phyloP scores from a whole-genome alignment of 2,113 vertebrate genomes.

The Turdus rufiventris region DNA sequence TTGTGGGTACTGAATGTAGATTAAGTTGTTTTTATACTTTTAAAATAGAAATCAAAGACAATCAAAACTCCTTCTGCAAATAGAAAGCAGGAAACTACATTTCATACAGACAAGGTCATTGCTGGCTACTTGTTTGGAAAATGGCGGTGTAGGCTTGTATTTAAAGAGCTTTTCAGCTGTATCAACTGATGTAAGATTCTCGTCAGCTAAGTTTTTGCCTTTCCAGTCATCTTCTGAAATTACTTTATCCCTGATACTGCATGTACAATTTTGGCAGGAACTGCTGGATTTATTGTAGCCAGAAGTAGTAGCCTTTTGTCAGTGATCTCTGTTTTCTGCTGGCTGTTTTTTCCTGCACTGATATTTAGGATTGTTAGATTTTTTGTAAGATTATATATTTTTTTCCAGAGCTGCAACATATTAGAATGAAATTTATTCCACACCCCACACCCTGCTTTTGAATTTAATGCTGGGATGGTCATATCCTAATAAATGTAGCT shows the following conservation, averaged over 20 bases:
- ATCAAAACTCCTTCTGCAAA: background rate
- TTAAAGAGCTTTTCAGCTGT: background rate
- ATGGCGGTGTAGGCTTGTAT: background rate
- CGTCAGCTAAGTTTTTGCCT: background rate
- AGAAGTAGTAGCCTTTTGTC: background rate
- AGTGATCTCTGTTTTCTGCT: background rate
- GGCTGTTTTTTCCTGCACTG: background rate
- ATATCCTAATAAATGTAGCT: background rate
- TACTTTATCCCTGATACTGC: background rate
- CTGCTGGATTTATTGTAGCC: background rate
- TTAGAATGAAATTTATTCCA: background rate
- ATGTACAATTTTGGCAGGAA: background rate
- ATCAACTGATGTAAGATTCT: background rate
- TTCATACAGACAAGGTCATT: background rate
- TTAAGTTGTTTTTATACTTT: background rate
- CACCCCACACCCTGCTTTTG: fast-evolving
- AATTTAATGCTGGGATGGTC: background rate
- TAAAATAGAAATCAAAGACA: background rate
- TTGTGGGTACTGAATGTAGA: background rate
- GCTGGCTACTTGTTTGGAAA: background rate
- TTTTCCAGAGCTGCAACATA: background rate
- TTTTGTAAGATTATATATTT: background rate
- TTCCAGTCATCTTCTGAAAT: background rate
- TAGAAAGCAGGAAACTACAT: background rate
- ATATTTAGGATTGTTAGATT: background rate